Evolutionary conservation across 1,140 invertebrate species (phyloP).

Genomic region (Drosophila arawakana): DNA sequence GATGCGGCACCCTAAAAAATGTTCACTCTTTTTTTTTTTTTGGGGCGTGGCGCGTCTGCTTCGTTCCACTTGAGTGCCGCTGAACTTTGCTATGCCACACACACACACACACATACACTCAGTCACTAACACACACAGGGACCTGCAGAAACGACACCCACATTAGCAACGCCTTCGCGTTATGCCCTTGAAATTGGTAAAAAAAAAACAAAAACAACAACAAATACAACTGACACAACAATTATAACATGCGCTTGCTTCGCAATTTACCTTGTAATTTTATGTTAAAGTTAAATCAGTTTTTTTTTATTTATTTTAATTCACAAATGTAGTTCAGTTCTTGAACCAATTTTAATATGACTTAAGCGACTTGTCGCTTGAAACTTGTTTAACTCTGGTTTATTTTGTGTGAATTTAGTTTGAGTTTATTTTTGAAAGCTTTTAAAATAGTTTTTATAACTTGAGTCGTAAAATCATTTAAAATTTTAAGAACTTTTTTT

Average conservation of each 20-base stretch:
- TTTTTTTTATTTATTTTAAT: background rate
- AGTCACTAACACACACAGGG: conserved; percentile 10
- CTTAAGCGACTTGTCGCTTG: too few species aligned
- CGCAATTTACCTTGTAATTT: conserved; percentile 25
- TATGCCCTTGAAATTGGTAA: conserved; percentile 39
- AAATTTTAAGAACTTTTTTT: too few species aligned
- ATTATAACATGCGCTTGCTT: conserved; percentile 13
- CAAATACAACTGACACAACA: conserved; percentile 25
- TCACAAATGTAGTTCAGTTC: background rate
- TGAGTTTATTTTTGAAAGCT: too few species aligned
- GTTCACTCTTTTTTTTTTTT: background rate
- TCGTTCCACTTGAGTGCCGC: conserved; percentile 45
- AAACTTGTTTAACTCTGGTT: too few species aligned
- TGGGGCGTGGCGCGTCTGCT: conserved; percentile 31
- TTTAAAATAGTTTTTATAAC: too few species aligned
- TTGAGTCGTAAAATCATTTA: too few species aligned
- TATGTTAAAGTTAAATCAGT: background rate
- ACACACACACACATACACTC: conserved; percentile 10
- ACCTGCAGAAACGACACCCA: conserved; percentile 26
- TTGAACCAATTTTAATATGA: background rate
- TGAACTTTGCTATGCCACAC: conserved; percentile 23
- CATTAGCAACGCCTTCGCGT: conserved; percentile 29
- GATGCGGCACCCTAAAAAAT: conserved; percentile 39
- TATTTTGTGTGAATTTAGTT: too few species aligned
- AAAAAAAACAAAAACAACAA: conserved; percentile 23